A percentile compares a stretch with the other conserved stretches of the same genome.
Conservation (phyloP, 2,113 vertebrate species). For the Mugil cephalus region DNA sequence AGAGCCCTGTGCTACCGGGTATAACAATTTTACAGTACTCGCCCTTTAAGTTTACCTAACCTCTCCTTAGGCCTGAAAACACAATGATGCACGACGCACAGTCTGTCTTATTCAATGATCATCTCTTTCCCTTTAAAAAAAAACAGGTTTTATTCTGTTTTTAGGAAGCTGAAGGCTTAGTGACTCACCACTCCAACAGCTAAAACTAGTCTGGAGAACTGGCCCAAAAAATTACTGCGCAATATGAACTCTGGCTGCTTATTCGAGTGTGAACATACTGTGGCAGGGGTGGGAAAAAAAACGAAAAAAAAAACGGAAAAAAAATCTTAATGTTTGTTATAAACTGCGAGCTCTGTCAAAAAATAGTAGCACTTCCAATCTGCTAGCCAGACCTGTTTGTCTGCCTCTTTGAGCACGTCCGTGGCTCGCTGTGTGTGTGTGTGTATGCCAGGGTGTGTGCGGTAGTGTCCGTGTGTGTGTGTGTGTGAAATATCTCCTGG, state of each 20-base stretch:
- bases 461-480: slow-evolving; percentile 9
- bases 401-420: slow-evolving; percentile 12
- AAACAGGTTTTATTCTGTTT: slow-evolving; percentile 13
- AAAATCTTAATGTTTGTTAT: neutral
- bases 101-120: slow-evolving; percentile 14
- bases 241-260: neutral
- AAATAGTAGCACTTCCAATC: slow-evolving; percentile 1
- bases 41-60: neutral
- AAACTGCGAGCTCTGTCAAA: slow-evolving; percentile 32
- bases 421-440: neutral
- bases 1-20: neutral
- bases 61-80: neutral
- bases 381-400: slow-evolving; percentile 20
- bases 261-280: neutral
- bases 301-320: no score
- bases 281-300: neutral
- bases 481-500: slow-evolving; percentile 63
- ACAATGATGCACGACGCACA: neutral
- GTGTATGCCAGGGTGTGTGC: slow-evolving; percentile 22
- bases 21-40: neutral
- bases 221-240: neutral
- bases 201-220: slow-evolving; percentile 1
- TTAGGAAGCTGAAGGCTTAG: neutral
- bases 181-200: slow-evolving; percentile 18
- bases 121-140: neutral